Evolutionary conservation across 2,797 vertebrate genomes (phyloP).

Genomic region (Potorous gilbertii): DNA sequence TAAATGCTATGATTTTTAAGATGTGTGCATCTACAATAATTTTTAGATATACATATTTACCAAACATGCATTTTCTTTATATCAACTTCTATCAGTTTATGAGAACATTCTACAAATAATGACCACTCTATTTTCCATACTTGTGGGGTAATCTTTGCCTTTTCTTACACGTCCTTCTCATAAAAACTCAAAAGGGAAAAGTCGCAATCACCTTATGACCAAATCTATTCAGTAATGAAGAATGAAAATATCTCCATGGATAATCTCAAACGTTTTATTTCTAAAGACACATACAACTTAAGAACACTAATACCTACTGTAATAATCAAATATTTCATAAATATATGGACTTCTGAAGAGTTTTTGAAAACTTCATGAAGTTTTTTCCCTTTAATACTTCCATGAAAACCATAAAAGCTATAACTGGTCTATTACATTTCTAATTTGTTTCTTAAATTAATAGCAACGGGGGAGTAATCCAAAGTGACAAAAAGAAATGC

Average conservation of each 20-base stretch:
- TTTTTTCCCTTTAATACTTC: conserved; percentile 38
- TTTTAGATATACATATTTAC: neutral
- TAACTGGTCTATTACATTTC: conserved; percentile 46
- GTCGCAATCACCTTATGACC: conserved; percentile 30
- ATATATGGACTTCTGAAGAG: neutral
- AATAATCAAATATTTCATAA: conserved; percentile 12
- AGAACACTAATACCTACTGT: conserved; percentile 12
- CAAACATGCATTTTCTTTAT: conserved; percentile 11
- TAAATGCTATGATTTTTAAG: neutral
- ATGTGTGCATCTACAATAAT: neutral
- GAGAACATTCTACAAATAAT: conserved; percentile 39
- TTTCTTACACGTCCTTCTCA: conserved; percentile 39
- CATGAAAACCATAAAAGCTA: conserved; percentile 41
- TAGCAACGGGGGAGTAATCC: conserved; percentile 20
- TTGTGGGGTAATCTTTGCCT: conserved; percentile 8
- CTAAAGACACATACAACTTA: conserved; percentile 8
- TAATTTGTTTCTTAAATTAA: conserved; percentile 62
- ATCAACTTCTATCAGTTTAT: conserved; percentile 32
- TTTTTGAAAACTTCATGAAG: conserved; percentile 44
- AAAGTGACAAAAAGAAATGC: conserved; percentile 59
- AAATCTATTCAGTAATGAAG: conserved; percentile 29
- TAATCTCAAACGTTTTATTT: conserved; percentile 31
- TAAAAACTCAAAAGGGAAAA: conserved; percentile 38
- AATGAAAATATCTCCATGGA: conserved; percentile 9
- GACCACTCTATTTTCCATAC: neutral